Conservation (phyloP, 2,888 invertebrate species). For the Gryllus longicercus region DNA sequence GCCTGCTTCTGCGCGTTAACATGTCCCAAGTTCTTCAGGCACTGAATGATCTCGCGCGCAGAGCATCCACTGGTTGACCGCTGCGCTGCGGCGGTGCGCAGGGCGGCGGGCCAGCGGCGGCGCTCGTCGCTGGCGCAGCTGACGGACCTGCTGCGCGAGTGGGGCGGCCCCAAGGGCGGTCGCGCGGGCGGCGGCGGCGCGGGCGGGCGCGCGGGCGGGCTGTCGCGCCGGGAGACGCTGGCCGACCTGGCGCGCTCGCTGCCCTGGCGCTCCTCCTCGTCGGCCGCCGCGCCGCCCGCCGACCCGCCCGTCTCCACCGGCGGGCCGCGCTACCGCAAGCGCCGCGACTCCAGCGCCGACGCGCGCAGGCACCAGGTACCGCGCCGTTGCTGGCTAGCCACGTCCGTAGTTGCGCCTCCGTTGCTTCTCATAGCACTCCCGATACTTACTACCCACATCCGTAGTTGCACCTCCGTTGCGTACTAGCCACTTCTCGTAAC, state of each 20-base stretch:
- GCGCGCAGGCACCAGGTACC: conserved; percentile 54
- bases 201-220: conserved; percentile 82
- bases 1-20: no score
- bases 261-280: conserved; percentile 71
- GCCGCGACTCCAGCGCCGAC: conserved; percentile 85
- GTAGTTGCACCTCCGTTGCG: no score
- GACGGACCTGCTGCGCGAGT: conserved; percentile 82
- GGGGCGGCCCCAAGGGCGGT: conserved; percentile 62
- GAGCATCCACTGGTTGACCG: neutral
- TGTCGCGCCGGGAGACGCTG: conserved; percentile 70
- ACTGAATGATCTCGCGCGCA: no score
- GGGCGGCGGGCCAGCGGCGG: conserved; percentile 58
- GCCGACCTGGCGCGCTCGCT: conserved; percentile 82
- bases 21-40: no score
- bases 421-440: no score
- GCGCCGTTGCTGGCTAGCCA: no score
- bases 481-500: no score
- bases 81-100: neutral
- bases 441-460: no score
- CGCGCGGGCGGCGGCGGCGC: conserved; percentile 44
- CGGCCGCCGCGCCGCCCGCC: conserved; percentile 48
- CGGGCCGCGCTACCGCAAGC: conserved; percentile 54
- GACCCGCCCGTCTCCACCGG: neutral
- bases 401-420: no score
- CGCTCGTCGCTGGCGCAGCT: conserved; percentile 84